Base-by-base conservation (phyloP, 1,140 invertebrate genomes). In the Bombus waltoni region DNA sequence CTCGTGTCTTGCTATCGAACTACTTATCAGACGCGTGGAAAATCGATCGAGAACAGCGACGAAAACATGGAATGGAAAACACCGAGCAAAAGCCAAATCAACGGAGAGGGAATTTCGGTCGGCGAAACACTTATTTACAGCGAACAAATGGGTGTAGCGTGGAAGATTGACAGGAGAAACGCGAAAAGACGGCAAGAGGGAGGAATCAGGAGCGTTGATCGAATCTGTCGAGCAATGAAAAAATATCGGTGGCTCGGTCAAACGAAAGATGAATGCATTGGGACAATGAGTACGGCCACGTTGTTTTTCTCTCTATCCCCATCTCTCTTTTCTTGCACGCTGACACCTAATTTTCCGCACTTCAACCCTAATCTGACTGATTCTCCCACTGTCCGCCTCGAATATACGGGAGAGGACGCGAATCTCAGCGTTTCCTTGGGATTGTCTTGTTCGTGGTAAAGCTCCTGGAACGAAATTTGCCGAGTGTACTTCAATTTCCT, bases 311-410 rank as follows among this genome's bases (percentile, higher is more conserved):
- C 70, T 44, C 25, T 28, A 13, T 38, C 28, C 42, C 40, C 8
- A 25, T 71, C 70, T 80, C 18, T n/a, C 44, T 62, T 15, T 28
- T 11, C n/a, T 32, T 76, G 40, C 72, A 84, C 84, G 68, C 87
- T 88, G 91, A 93, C 91, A 93, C 89, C 89, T 93, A 93, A 93
- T 92, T 93, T 92, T 90, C 92, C 91, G 90, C 92, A 91, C 90
- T 92, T 92, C 91, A 89, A 88, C 86, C 86, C 88, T 90, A 90
- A 92, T 93, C 89, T 88, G 87, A 88, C 91, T 91, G 88, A 91
- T 91, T 92, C 91, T 87, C 75, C 32, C 25, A 86, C 87, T 91
- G 84, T 83, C 83, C 79, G 79, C 66, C 71, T 78, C 70, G 57
- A 80, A 89, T 87, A 74, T 88, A 87, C 42, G 85, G 25, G 57